Evolutionary conservation across 2,888 invertebrate genomes (phyloP), one percentile per base, ranked within the genome.

Genomic region (Limenitis camilla): DNA sequence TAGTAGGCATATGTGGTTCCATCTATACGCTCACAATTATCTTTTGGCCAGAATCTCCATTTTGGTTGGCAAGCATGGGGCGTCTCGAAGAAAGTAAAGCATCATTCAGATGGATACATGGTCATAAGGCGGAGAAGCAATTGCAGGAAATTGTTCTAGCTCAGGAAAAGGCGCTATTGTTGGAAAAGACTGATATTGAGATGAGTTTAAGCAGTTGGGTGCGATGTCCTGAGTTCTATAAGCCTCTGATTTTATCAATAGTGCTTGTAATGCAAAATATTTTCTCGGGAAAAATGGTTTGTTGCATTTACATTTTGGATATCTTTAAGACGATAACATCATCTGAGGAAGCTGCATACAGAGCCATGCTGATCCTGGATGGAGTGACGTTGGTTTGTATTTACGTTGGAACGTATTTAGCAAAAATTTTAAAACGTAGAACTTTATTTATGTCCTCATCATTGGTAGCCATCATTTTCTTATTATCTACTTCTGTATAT

Each of bases 341-440:
- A 5, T 71, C 67, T 29, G 74, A 78, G 53, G 56, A 61, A 2
- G 66, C 72, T 0, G 75, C 77, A 0, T 78, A 75, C 11, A 70
- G 62, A 4, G 75, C 71, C 5, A 80, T 80, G 80, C 62, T 81
- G 6, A 69, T 80, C 44, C 62, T 80, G 45, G 80, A 81, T 40
- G 79, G 74, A 4, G 67, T 78, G 2, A 79, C 78, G n/a, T 72
- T 81, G 40, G 40, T 63, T 0, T 61, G 63, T 0, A 58, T 68
- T 40, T 69, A 67, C 31, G 41, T 59, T 1, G 72, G 69, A 0
- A 62, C 67, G 4, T 61, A 60, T 48, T 49, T 66, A 1, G 62
- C 69, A 0, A 58, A 58, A 5, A 19, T 59, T 8, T 32, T 62
- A 0, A 62, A 59, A 38, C 48, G 64, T 6, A 61, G 78, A 46